Evolutionary conservation across 2,113 vertebrate genomes (phyloP), one percentile per base, ranked within the genome.

Genomic region (Apodemus speciosus): DNA sequence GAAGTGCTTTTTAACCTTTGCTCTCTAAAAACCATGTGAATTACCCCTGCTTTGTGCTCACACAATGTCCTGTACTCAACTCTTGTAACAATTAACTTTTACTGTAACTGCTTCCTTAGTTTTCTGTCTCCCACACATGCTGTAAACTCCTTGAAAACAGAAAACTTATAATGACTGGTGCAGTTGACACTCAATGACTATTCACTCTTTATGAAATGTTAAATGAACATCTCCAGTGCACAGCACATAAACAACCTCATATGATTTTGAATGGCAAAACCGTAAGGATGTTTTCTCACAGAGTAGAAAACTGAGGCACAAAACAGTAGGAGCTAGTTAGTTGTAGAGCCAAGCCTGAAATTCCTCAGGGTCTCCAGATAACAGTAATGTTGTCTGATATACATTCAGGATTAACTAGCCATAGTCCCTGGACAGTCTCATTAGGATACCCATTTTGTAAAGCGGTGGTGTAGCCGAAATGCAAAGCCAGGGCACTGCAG

Each of bases 251-350:
- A 86, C 46, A 77, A 81, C 40, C 18, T 56, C 38, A 25, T 43
- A 60, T 43, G 23, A 23, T 81, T 56, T 40, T 40, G 27, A 93
- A 73, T 2, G 15, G 14, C 3, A 11, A 85, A 62, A 18, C 51
- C 35, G 25, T 35, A 79, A 49, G 25, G 68, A 56, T 76, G 89
- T n/a, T 85, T 72, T 83, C 49, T 97, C 69, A 43, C 11, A 77
- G 77, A 90, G 49, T 14, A 85, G 46, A 58, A 92, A 92, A 88
- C 38, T 66, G 30, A 92, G n/a, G 49, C 62, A 90, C 7, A 64
- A n/a, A 60, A 35, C 1, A 25, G 5, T 51, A 73, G 84, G 46
- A 93, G 9, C 32, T 62, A 46, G 35, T 51, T 79, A 71, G 25
- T 46, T 46, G 75, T 14, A 71, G n/a, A 75, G 1, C 11, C 58